Conservation (phyloP, 2,113 vertebrate genomes). For the Cynoglossus semilaevis region DNA sequence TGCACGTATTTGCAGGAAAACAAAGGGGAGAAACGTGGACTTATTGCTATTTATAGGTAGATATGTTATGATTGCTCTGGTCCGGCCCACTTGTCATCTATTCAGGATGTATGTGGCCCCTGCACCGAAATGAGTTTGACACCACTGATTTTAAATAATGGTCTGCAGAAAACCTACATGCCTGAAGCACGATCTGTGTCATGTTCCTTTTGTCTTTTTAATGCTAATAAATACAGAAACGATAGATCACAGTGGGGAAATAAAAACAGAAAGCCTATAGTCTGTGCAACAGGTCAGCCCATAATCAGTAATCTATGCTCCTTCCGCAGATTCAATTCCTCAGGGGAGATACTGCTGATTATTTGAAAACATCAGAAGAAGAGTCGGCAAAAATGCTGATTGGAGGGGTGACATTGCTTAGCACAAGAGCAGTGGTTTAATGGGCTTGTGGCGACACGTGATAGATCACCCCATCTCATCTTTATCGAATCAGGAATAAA, state of each 20-base stretch:
- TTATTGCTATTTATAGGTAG: too few species aligned
- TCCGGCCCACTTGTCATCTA: too few species aligned
- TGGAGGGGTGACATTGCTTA: constrained; percentile 45
- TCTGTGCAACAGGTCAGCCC: constrained; percentile 40
- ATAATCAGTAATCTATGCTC: constrained; percentile 64
- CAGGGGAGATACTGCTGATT: constrained; percentile 48
- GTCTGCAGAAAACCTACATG: constrained; percentile 63
- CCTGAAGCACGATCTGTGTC: constrained; percentile 71
- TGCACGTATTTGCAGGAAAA: too few species aligned
- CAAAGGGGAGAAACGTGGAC: too few species aligned
- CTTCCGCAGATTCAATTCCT: constrained; percentile 22
- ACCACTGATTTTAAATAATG: too few species aligned
- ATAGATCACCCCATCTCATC: constrained; percentile 40
- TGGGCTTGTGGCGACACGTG: constrained; percentile 14
- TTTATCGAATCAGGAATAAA: constrained; percentile 36
- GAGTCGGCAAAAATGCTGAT: constrained; percentile 19
- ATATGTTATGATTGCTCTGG: too few species aligned
- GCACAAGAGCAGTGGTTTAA: constrained; percentile 32
- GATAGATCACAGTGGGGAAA: constrained; percentile 42
- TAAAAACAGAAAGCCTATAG: constrained; percentile 33
- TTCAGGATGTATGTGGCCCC: too few species aligned
- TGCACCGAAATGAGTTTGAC: too few species aligned
- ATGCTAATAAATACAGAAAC: constrained; percentile 38
- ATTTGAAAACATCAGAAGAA: constrained; percentile 43
- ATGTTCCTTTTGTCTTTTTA: constrained; percentile 41